These are phyloP conservation scores for Tragelaphus eurycerus DNA, from an alignment of 2,797 vertebrate species.

Conservation along the genomic window DNA sequence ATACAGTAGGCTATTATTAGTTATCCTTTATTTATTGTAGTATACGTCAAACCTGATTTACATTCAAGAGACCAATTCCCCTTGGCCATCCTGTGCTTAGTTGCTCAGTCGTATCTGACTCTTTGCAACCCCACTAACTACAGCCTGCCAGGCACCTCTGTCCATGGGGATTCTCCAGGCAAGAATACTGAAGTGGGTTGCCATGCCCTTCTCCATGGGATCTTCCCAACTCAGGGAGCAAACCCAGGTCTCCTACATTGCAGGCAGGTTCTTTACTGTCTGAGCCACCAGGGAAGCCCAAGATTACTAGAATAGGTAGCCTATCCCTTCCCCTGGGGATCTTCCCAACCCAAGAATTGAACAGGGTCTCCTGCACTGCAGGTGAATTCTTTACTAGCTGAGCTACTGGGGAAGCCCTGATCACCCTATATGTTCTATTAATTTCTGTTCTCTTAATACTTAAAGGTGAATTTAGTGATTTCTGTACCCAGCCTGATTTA, in stretches of 20 bases:
- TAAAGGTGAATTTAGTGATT: neutral
- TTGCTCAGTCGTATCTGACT: neutral
- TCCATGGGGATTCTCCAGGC: neutral
- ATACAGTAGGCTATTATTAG: neutral
- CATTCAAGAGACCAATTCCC: neutral
- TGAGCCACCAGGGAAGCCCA: neutral
- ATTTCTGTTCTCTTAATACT: slow-evolving; percentile 36
- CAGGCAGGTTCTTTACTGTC: neutral
- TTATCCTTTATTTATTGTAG: neutral
- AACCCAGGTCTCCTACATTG: neutral
- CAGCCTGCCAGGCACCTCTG: neutral
- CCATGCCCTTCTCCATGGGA: neutral
- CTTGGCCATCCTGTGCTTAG: neutral
- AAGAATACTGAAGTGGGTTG: neutral
- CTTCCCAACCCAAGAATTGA: neutral
- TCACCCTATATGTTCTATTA: neutral
- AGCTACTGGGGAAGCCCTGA: neutral
- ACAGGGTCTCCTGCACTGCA: neutral
- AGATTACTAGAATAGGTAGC: neutral
- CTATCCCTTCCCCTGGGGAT: neutral
- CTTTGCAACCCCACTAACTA: neutral
- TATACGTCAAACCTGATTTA: neutral
- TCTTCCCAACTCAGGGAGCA: neutral
- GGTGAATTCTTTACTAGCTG: neutral
- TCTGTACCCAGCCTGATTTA: neutral